Evolutionary conservation across 2,113 vertebrate genomes (phyloP), one percentile per base, ranked within the genome.

Genomic region (Sylvilagus bachmani): DNA sequence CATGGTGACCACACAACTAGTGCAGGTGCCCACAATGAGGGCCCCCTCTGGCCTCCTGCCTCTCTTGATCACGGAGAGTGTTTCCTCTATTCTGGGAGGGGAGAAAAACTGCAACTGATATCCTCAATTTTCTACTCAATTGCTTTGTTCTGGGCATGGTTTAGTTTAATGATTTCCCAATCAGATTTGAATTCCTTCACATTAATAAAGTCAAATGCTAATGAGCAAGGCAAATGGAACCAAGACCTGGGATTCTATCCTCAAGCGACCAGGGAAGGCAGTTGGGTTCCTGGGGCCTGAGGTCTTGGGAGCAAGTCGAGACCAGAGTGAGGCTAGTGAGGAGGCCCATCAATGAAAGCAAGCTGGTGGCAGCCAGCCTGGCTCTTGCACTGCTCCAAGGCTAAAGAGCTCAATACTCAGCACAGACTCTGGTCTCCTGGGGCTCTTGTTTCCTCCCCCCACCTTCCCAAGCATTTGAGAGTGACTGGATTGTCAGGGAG

Each of bases 151-250:
- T 93, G 73, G 78, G 89, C 79, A 96, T 29, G 7, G 71, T 93
- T 96, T 91, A 95, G 89, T 49, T 93, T 88, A 93, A 89, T n/a
- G 91, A 97, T 82, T 97, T 97, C 86, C 55, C 93, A 85, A 44
- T 97, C 83, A 91, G 51, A 70, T 94, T 29, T 77, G 95, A 95
- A 90, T 95, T 84, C n/a, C 38, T 93, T 93, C 55, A 53, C 88
- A 84, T 96, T 93, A 95, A 81, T 92, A 62, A 96, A 95, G 80
- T 95, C 86, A 94, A 97, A 91, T 79, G 83, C 94, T 97, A 91
- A 95, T 31, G 79, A 94, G 62, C n/a, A 74, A 90, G 78, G 84
- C 21, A 85, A 91, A 69, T 11, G 7, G 38, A 78, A 44, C 55
- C 2, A 36, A 86, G n/a, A n/a, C 55, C 67, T 36, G 58, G 73